Base-by-base conservation (phyloP, 1,140 invertebrate genomes). In the Drepana arcuata region DNA sequence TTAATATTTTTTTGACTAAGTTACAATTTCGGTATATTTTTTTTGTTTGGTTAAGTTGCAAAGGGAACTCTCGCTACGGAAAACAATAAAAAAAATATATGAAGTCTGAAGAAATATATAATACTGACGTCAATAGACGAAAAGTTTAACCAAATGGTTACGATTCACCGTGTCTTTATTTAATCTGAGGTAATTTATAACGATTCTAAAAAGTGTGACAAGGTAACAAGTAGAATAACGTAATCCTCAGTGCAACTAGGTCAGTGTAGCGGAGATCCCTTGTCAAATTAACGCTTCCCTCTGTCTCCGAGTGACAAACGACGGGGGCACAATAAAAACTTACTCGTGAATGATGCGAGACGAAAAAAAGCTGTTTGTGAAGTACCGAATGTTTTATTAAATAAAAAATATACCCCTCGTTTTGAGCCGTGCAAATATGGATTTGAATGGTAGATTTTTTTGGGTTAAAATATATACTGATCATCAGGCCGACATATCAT, bases 201-300 rank as follows among this genome's bases (percentile, higher is more conserved):
- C 38, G 37, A 35, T 34, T 34, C 31, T 33, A 51, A 57, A 56
- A 56, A 54, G 15, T 47, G 41, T 45, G 48, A 53, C 49, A 54
- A 33, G 34, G 34, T 43, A 44, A 41, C 41, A 51, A 32, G 41
- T 51, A 47, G 40, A 32, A 54, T 54, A 54, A 60, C 48, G 48
- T 53, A 60, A 42, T 51, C 50, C 39, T 33, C 27, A 29, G 44
- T 49, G 50, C 63, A 69, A 62, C 49, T 70, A 49, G 65, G 65
- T 61, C 65, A 63, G 43, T 48, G 36, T 54, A 50, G 47, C 56
- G 45, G 39, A 47, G 64, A 67, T 63, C 70, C 70, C 70, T 59
- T 71, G 70, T 74, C 70, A 74, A 74, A 74, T 71, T 74, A 74
- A 69, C 67, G 65, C 58, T 53, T 51, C 42, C 61, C 51, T 61